phyloP scores from a whole-genome alignment of 2,113 vertebrate genomes.

The Siphamia tubifer region DNA sequence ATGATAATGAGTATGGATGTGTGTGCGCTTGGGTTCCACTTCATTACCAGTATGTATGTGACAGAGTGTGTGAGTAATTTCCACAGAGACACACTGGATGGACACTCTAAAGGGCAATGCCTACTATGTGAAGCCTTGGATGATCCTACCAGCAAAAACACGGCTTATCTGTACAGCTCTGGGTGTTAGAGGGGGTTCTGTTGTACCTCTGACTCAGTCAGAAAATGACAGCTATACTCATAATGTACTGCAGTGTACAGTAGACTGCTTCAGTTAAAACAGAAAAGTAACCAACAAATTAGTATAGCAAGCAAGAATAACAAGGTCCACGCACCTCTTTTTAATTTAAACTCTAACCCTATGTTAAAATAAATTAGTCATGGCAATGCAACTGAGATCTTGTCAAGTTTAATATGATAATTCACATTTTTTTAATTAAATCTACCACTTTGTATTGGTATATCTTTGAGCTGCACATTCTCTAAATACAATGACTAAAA shows the following conservation, averaged over 20 bases:
- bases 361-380: too few species aligned
- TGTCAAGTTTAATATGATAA: too few species aligned
- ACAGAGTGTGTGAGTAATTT: slow-evolving; percentile 21
- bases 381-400: too few species aligned
- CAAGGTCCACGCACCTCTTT: too few species aligned
- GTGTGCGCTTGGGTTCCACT: background rate
- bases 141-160: slow-evolving; percentile 24
- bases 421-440: too few species aligned
- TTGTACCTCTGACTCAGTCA: background rate
- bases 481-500: too few species aligned
- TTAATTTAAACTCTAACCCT: too few species aligned
- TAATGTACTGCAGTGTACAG: background rate
- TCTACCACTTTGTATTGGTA: too few species aligned
- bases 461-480: too few species aligned
- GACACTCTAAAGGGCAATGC: slow-evolving; percentile 30
- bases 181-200: background rate
- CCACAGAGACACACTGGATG: slow-evolving; percentile 59
- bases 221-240: background rate
- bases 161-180: slow-evolving; percentile 36
- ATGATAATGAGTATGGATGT: slow-evolving; percentile 12
- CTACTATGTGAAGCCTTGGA: slow-evolving; percentile 24
- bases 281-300: too few species aligned
- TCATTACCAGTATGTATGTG: background rate
- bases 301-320: too few species aligned
- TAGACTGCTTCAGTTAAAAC: too few species aligned